phyloP scores from a whole-genome alignment of 1,140 invertebrate genomes.

The Tetramorium parvispinum region DNA sequence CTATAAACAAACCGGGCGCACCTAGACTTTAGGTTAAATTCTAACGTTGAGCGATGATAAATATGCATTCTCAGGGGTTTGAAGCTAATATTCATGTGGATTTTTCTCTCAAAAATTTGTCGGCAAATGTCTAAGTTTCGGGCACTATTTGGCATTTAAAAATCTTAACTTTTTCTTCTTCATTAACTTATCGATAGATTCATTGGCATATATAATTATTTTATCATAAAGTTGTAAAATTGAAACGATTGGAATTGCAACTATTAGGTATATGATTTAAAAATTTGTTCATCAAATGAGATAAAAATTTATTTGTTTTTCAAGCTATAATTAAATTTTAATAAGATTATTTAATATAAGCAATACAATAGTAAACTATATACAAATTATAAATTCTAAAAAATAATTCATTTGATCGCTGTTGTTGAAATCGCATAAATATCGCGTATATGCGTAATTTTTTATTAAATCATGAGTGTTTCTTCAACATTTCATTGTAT shows the following conservation, averaged over 20 bases:
- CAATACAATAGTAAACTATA: neutral
- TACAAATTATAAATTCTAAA: neutral
- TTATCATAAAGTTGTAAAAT: neutral
- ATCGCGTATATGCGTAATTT: neutral
- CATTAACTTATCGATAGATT: neutral
- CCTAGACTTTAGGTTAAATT: neutral
- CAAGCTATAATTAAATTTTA: neutral
- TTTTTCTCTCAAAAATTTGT: neutral
- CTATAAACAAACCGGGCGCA: slow-evolving; percentile 85
- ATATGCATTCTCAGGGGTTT: neutral
- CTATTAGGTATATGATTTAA: neutral
- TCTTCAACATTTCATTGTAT: neutral
- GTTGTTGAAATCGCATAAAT: neutral
- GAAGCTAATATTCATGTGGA: neutral
- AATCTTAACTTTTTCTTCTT: neutral
- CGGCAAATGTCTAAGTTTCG: neutral
- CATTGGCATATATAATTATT: neutral
- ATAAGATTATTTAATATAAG: slow-evolving; percentile 13
- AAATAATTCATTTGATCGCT: neutral
- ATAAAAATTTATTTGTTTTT: neutral
- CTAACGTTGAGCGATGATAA: no score
- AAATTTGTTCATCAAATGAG: neutral
- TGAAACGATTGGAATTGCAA: neutral
- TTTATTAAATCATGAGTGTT: neutral
- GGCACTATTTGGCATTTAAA: neutral